phyloP scores from a whole-genome alignment of 2,888 invertebrate species.

The Diabrotica balteata region DNA sequence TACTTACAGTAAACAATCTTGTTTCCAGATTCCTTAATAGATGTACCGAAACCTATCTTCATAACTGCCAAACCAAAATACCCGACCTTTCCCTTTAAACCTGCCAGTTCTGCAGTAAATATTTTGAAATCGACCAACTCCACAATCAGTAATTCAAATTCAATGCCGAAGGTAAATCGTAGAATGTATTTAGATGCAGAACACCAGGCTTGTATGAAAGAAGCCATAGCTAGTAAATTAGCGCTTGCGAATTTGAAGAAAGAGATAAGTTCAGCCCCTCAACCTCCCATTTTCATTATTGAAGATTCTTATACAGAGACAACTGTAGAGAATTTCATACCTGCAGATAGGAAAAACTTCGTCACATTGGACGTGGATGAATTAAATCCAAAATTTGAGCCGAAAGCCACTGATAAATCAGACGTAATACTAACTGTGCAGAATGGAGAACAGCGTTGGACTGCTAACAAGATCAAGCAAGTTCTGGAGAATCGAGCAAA shows the following conservation, averaged over 20 bases:
- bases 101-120: slow-evolving; percentile 38
- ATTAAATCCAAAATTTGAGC: slow-evolving; percentile 2
- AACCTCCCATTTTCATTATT: slow-evolving; percentile 56
- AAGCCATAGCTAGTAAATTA: slow-evolving; percentile 59
- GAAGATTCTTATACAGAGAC: slow-evolving; percentile 58
- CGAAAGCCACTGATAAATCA: slow-evolving; percentile 16
- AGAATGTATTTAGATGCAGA: slow-evolving; percentile 55
- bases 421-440: slow-evolving; percentile 39
- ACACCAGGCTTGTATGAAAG: slow-evolving; percentile 57
- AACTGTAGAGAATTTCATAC: slow-evolving; percentile 58
- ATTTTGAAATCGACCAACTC: slow-evolving; percentile 43
- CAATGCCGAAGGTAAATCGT: slow-evolving; percentile 50
- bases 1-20: too few relatives aligned
- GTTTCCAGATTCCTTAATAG: too few relatives aligned
- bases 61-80: slow-evolving; percentile 58
- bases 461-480: slow-evolving; percentile 54
- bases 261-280: slow-evolving; percentile 56
- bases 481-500: slow-evolving; percentile 57
- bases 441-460: slow-evolving; percentile 39
- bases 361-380: slow-evolving; percentile 33
- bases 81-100: slow-evolving; percentile 46
- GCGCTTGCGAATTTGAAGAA: slow-evolving; percentile 60
- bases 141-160: slow-evolving; percentile 42
- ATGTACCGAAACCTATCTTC: slow-evolving; percentile 55
- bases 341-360: slow-evolving; percentile 45